A percentile compares a stretch with the other conserved stretches of the same genome.
These are phyloP conservation scores for Cepaea nemoralis DNA, from an alignment of 1,140 invertebrate species.

Conservation along the genomic window DNA sequence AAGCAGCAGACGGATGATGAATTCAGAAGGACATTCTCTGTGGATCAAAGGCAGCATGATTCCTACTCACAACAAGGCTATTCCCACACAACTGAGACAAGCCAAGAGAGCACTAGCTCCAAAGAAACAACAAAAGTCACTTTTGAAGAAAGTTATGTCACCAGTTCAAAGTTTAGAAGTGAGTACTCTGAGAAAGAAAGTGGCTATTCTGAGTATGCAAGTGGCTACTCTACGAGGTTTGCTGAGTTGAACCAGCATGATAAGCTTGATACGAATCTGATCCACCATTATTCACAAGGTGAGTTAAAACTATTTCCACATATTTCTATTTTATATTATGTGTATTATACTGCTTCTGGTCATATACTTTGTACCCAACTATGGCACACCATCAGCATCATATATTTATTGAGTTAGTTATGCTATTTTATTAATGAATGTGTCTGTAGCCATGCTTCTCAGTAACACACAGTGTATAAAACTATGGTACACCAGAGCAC, in stretches of 20 bases:
- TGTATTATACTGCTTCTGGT: neutral
- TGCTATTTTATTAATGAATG: too few species aligned
- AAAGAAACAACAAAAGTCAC: neutral
- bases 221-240: neutral
- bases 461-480: too few species aligned
- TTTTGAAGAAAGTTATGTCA: neutral
- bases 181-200: neutral
- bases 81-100: neutral
- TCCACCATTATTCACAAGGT: constrained; percentile 27
- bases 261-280: neutral
- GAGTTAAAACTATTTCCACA: constrained; percentile 44
- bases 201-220: neutral
- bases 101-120: neutral
- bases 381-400: too few species aligned
- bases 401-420: too few species aligned
- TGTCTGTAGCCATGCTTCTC: too few species aligned
- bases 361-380: neutral
- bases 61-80: neutral
- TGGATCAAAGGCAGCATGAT: neutral
- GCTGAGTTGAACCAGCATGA: neutral
- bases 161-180: neutral
- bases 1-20: neutral
- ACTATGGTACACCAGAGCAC: too few species aligned
- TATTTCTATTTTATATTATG: neutral
- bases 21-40: neutral